Base-by-base conservation (phyloP, 1,140 invertebrate genomes). In the Lethocerus indicus region DNA sequence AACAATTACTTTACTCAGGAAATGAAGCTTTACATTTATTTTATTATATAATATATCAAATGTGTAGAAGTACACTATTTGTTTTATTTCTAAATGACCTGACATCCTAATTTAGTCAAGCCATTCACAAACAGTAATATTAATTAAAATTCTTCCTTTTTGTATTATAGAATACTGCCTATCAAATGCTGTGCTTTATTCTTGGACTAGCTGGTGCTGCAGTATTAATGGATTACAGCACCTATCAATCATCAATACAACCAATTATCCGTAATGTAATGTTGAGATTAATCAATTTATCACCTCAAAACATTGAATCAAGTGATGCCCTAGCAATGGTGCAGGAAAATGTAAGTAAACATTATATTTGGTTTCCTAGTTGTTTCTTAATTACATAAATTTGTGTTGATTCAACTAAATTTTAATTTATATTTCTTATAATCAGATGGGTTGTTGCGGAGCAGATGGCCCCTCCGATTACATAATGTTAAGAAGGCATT, bases 371-470 rank as follows among this genome's bases (percentile, higher is more conserved):
- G 12, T 12, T 44, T 12, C 28, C 12, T 26, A 14, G 23, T 13
- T 6, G 7, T 44, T 1, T 44, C 7, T 44, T 32, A 32, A 9
- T 32, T n/a, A n/a, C n/a, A n/a, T n/a, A n/a, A n/a, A n/a, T n/a
- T n/a, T n/a, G n/a, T 32, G 7, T 32, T 32, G 29, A 32, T n/a
- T 32, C n/a, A 32, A 32, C 9, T 32, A 32, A 32, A 9, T 32
- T 32, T 32, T 9, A 32, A 9, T 32, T 32, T 32, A 9, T 32
- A 9, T 32, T 32, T n/a, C n/a, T 32, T 32, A 32, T 32, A 9
- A 9, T 42, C 58, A 87, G 83, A 75, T 90, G 56, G 84, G 82
- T 24, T 91, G 86, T 60, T 91, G 87, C 53, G 87, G 87, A 9
- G 83, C 84, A 1, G 75, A 79, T 44, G 84, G 83, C 0, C 76